phyloP scores from a whole-genome alignment of 2,888 invertebrate genomes.

The Brenthis daphne region DNA sequence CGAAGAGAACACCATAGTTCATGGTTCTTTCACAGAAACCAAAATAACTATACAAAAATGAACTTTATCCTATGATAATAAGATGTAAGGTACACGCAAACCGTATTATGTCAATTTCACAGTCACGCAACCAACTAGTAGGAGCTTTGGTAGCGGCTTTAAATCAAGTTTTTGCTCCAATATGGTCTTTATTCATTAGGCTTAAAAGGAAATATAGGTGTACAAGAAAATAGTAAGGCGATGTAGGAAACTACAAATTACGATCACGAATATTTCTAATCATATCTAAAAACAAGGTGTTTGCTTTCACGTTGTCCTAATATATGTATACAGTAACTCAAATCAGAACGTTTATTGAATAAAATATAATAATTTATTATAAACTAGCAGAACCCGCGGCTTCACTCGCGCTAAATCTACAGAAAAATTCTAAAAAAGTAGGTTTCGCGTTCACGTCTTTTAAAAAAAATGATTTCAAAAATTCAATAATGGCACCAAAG shows the following conservation, averaged over 20 bases:
- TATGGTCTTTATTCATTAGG: neutral
- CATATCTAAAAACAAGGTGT: conserved; percentile 15
- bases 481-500: no score
- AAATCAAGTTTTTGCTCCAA: conserved; percentile 13
- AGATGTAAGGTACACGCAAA: conserved; percentile 19
- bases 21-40: conserved; percentile 35
- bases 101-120: conserved; percentile 37
- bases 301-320: neutral
- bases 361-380: no score
- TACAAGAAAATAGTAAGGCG: conserved; percentile 42
- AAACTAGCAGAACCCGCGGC: no score
- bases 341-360: no score
- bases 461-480: no score
- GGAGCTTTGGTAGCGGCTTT: conserved; percentile 30
- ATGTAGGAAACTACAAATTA: conserved; percentile 37
- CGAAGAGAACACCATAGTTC: conserved; percentile 41
- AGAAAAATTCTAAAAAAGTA: no score
- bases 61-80: conserved; percentile 32
- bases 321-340: neutral
- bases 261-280: conserved; percentile 40
- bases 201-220: conserved; percentile 1
- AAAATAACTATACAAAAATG: conserved; percentile 27
- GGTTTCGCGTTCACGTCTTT: no score
- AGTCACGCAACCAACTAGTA: conserved; percentile 47
- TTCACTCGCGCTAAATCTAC: no score